Conservation (phyloP, 1,140 invertebrate species). For the Formica exsecta region DNA sequence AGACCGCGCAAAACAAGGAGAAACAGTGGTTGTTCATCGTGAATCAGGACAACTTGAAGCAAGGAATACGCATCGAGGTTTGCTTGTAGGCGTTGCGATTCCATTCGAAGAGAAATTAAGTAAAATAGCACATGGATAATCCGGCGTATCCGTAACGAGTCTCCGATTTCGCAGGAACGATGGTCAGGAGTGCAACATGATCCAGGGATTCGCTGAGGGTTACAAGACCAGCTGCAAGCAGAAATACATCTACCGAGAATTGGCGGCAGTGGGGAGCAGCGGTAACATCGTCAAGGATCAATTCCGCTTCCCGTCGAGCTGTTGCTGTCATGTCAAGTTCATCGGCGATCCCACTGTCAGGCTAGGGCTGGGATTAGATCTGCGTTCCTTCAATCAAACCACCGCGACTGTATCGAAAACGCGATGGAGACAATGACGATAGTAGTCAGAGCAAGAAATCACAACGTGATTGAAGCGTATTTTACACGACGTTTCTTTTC, state of each 20-base stretch:
- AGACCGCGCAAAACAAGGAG: slow-evolving; percentile 84
- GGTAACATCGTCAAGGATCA: slow-evolving; percentile 85
- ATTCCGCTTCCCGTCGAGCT: slow-evolving; percentile 89
- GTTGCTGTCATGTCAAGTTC: slow-evolving; percentile 88
- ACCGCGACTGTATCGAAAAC: background rate
- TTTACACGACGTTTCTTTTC: background rate
- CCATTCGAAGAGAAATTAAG: background rate
- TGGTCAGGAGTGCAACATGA: slow-evolving; percentile 84
- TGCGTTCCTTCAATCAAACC: background rate
- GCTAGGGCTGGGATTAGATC: background rate
- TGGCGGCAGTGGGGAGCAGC: slow-evolving; percentile 86
- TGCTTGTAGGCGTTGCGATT: slow-evolving; percentile 83
- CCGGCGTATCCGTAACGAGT: background rate
- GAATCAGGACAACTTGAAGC: slow-evolving; percentile 87
- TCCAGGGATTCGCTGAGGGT: slow-evolving; percentile 84
- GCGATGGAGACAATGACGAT: background rate
- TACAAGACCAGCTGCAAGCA: slow-evolving; percentile 88
- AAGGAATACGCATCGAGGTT: slow-evolving; percentile 88
- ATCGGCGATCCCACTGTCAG: background rate
- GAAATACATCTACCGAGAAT: slow-evolving; percentile 88
- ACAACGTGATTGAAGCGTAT: background rate
- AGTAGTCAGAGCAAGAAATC: background rate
- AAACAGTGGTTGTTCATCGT: slow-evolving; percentile 88
- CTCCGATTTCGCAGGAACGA: slow-evolving; percentile 83
- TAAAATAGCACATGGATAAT: no score